Evolutionary conservation across 1,140 invertebrate species (phyloP).

Genomic region (Danaus plexippus): DNA sequence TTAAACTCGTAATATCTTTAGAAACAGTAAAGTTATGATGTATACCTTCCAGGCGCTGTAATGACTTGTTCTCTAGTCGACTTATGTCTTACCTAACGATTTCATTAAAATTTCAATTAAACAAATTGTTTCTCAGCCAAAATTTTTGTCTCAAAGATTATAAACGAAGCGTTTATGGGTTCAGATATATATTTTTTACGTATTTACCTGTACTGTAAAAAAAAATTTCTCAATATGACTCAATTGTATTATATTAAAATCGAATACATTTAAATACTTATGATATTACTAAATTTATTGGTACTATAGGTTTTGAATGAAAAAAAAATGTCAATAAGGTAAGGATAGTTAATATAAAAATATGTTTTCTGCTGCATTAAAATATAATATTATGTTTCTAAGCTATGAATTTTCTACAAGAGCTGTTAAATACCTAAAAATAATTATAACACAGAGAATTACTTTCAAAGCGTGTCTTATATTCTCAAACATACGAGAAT

Average conservation of each 20-base stretch:
- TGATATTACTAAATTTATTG: too few species aligned
- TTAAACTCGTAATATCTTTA: constrained; percentile 10
- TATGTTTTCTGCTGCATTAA: too few species aligned
- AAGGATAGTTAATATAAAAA: too few species aligned
- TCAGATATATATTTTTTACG: neutral
- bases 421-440: too few species aligned
- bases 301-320: too few species aligned
- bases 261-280: too few species aligned
- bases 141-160: neutral
- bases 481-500: constrained; percentile 3
- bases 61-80: constrained; percentile 12
- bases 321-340: too few species aligned
- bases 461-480: neutral
- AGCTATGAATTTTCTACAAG: too few species aligned
- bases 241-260: constrained; percentile 1
- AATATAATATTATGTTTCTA: too few species aligned
- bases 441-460: too few species aligned
- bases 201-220: constrained; percentile 1
- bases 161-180: neutral
- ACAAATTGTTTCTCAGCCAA: constrained; percentile 3
- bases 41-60: constrained; percentile 11
- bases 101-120: constrained; percentile 11
- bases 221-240: neutral
- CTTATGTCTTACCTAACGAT: constrained; percentile 9
- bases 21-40: constrained; percentile 17